phyloP scores from a whole-genome alignment of 2,888 invertebrate genomes.

The Cerastis rubricosa region DNA sequence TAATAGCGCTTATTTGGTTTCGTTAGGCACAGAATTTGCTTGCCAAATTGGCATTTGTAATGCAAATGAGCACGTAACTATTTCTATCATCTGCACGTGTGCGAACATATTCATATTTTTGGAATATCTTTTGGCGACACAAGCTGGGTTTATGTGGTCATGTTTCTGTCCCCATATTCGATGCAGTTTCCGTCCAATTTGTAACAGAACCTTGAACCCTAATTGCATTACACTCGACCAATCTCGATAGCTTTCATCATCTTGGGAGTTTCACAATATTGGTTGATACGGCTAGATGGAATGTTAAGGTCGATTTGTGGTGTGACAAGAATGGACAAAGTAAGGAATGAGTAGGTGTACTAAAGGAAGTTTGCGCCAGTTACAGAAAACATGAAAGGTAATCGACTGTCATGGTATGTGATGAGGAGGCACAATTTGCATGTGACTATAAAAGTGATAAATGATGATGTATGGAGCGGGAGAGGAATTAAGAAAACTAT shows the following conservation, averaged over 20 bases:
- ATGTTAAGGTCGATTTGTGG: too few species aligned
- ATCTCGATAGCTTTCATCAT: not conserved
- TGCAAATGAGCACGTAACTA: conserved; percentile 29
- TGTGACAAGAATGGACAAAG: too few species aligned
- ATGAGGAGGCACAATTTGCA: too few species aligned
- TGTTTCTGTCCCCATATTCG: not conserved
- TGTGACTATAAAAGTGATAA: too few species aligned
- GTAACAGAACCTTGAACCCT: not conserved
- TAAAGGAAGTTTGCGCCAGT: too few species aligned
- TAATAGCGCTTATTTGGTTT: conserved; percentile 24
- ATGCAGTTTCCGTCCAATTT: conserved; percentile 10
- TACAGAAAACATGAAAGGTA: too few species aligned
- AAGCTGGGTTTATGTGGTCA: not conserved
- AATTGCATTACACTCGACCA: not conserved
- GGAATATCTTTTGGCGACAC: conserved; percentile 22
- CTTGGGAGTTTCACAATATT: not conserved
- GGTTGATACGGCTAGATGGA: not conserved
- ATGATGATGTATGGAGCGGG: too few species aligned
- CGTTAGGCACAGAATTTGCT: conserved; percentile 32
- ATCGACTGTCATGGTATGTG: too few species aligned
- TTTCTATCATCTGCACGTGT: conserved; percentile 53
- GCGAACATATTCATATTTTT: conserved; percentile 35
- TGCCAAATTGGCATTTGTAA: conserved; percentile 55
- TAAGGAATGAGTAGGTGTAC: too few species aligned
- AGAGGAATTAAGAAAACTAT: too few species aligned